Conservation (phyloP, 2,113 vertebrate genomes). For the Catharus minimus region DNA sequence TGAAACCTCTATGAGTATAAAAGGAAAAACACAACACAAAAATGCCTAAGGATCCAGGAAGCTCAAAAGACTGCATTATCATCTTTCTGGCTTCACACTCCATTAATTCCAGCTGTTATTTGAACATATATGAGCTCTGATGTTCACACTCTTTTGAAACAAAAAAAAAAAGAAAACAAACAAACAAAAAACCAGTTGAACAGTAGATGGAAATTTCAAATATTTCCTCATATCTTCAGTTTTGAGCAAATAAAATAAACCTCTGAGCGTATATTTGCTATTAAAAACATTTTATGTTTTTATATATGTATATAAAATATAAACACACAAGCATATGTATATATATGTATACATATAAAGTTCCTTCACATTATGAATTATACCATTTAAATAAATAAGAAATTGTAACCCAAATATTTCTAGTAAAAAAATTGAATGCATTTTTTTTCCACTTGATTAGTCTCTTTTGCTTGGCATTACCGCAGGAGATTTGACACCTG, state of each 20-base stretch:
- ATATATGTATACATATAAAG: not conserved
- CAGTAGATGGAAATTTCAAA: not conserved
- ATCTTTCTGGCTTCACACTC: not conserved
- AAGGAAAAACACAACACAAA: not conserved
- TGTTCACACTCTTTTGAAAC: not conserved
- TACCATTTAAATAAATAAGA: not conserved
- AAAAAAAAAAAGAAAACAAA: not conserved
- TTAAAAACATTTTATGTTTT: not conserved
- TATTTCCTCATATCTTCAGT: not conserved
- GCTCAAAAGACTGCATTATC: not conserved
- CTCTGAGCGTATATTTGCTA: rapidly evolving
- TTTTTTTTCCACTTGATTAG: not conserved
- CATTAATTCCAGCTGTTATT: not conserved
- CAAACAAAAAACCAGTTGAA: rapidly evolving
- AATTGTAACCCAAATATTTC: not conserved
- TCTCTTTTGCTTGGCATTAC: not conserved
- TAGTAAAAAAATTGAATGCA: not conserved
- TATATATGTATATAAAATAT: not conserved
- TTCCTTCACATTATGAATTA: not conserved
- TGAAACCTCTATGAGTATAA: not conserved
- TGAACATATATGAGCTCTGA: not conserved
- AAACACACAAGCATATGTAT: not conserved
- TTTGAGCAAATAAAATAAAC: not conserved
- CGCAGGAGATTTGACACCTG: not conserved
- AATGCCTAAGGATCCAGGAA: not conserved